Base-by-base conservation (phyloP, 2,797 vertebrate species). In the Hydrophis major region DNA sequence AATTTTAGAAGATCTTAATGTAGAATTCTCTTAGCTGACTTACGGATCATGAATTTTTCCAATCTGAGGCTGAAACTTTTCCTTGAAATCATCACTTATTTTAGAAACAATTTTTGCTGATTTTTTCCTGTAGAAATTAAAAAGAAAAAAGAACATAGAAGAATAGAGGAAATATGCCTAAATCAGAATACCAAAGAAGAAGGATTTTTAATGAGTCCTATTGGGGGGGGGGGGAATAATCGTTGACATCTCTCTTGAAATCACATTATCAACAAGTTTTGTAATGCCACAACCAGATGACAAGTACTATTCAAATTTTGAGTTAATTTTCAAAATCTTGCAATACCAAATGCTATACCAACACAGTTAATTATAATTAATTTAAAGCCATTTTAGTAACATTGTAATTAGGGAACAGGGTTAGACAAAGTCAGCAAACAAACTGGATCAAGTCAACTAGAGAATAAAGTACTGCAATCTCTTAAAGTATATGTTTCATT, bases 11-110 rank as follows among this genome's bases (percentile, higher is more conserved):
- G 3, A 50, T 66, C 14, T 27, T n/a, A n/a, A 59, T 55, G 27
- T 22, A 28, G 4, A 42, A 53, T 93, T 89, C 50, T 89, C 86
- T 92, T 95, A 86, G 63, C 91, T 92, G 94, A 98, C 98, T 97
- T 97, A 99, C 98, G 93, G 97, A 96, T 97, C 97, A 88, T 96
- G 95, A 61, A 95, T 95, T 97, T 96, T 98, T 95, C 98, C 98
- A 93, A 98, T 60, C 92, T 98, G 97, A 94, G 96, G 94, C 0
- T 97, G 98, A 94, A 97, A 97, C 91, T 98, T 98, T 94, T 98
- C 97, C 90, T 96, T 98, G 93, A 98, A 98, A 96, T 98, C 97
- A 89, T 97, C 97, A n/a, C 95, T 97, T 97, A 93, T 96, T 94
- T 97, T 98, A 89, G 98, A 98, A 53, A 97, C 91, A 2, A 98